Evolutionary conservation across 2,888 invertebrate genomes (phyloP).

Genomic region (Chloroclysta siterata): DNA sequence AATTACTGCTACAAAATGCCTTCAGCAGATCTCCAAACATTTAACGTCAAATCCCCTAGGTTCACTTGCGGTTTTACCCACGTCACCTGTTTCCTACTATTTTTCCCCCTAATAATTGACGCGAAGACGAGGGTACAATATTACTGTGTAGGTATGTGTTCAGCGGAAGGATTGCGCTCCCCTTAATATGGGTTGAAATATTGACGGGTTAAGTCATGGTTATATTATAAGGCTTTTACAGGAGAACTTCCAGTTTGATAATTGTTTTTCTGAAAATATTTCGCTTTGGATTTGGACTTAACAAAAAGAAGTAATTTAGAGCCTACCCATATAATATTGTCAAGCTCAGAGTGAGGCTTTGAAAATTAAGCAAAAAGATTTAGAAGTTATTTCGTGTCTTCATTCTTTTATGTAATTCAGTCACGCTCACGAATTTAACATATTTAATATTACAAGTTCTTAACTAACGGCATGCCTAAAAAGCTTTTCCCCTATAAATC

Average conservation of each 20-base stretch:
- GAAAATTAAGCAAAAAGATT: not conserved
- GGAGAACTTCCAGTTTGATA: slow-evolving; percentile 1
- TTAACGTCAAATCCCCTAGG: slow-evolving; percentile 11
- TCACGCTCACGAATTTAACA: too few relatives aligned
- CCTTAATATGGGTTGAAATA: slow-evolving; percentile 47
- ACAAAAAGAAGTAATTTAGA: not conserved
- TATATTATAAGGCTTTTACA: slow-evolving; percentile 14
- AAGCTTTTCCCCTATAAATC: slow-evolving; percentile 19
- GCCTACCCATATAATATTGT: not conserved
- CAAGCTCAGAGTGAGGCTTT: not conserved
- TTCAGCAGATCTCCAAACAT: slow-evolving; percentile 7
- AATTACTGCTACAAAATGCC: slow-evolving; percentile 5
- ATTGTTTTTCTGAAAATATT: not conserved
- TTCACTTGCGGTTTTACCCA: slow-evolving; percentile 44
- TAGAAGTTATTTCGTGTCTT: too few relatives aligned
- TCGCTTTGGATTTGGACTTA: not conserved
- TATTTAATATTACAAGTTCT: too few relatives aligned
- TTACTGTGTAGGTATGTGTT: slow-evolving; percentile 32
- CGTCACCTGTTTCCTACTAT: slow-evolving; percentile 51
- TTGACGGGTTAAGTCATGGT: slow-evolving; percentile 47
- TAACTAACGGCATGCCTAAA: not conserved
- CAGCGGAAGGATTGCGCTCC: slow-evolving; percentile 34
- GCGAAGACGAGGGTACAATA: slow-evolving; percentile 68
- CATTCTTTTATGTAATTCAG: too few relatives aligned
- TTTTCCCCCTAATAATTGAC: slow-evolving; percentile 70